Conservation (phyloP, 64 coral and sea anemone species). For the Trachythela sp. region DNA sequence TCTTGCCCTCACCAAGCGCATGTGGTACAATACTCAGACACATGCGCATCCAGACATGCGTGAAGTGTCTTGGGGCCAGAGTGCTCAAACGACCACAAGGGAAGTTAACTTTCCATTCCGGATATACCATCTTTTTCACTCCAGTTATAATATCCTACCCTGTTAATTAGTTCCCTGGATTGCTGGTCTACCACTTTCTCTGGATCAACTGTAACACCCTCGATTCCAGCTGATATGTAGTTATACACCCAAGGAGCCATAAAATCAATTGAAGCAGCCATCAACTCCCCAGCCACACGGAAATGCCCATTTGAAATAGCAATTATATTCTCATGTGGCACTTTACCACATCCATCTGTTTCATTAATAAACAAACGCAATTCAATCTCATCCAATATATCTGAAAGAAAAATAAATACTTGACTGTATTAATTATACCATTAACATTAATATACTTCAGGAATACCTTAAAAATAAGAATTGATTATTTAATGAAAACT, state of each 20-base stretch:
- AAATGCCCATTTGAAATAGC: neutral
- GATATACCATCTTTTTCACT: too few relatives aligned
- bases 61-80: too few relatives aligned
- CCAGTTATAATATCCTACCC: too few relatives aligned
- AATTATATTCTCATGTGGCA: neutral
- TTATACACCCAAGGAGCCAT: neutral
- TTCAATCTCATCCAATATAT: neutral
- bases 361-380: neutral
- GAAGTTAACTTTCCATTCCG: too few relatives aligned
- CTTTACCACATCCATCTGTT: neutral
- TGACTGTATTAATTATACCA: neutral
- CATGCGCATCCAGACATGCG: too few relatives aligned
- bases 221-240: neutral
- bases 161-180: neutral
- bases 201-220: neutral
- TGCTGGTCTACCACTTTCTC: neutral
- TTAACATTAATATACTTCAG: neutral
- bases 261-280: conserved; percentile 23
- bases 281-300: conserved; percentile 2
- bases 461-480: neutral
- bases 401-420: neutral
- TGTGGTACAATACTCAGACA: too few relatives aligned
- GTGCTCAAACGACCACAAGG: too few relatives aligned
- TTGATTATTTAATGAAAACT: neutral
- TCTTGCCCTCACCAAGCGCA: too few relatives aligned